Evolutionary conservation across 2,888 invertebrate species (phyloP).

Genomic region (Polietes domitor): DNA sequence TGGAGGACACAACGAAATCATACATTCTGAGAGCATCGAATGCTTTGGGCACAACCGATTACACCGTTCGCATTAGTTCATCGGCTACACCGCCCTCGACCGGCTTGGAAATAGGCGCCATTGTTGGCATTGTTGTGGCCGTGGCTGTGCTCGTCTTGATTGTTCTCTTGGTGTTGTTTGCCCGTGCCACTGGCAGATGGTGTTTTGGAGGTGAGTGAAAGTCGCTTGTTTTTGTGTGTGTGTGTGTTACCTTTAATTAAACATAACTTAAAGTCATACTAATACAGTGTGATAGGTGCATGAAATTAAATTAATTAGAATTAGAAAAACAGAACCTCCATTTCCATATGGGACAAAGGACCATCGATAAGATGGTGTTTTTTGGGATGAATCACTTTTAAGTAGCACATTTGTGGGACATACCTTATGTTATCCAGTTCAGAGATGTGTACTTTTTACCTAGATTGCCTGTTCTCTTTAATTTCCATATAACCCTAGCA

Average conservation of each 20-base stretch:
- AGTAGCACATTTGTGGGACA: too few species aligned
- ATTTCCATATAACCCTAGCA: too few species aligned
- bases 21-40: slow-evolving; percentile 87
- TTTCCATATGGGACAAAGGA: too few species aligned
- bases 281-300: neutral
- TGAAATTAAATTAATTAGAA: neutral
- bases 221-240: neutral
- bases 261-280: neutral
- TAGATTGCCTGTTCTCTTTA: too few species aligned
- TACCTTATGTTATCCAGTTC: too few species aligned
- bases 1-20: slow-evolving; percentile 88
- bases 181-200: slow-evolving; percentile 91
- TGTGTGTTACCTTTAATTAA: neutral
- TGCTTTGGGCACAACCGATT: slow-evolving; percentile 85
- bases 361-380: too few species aligned
- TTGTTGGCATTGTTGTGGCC: slow-evolving; percentile 88
- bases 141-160: slow-evolving; percentile 86
- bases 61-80: slow-evolving; percentile 87
- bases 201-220: slow-evolving; percentile 91
- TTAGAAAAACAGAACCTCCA: neutral
- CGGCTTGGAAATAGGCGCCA: slow-evolving; percentile 88
- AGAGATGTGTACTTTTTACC: too few species aligned
- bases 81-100: slow-evolving; percentile 85
- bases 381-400: too few species aligned
- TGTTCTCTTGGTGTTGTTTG: slow-evolving; percentile 86